Percentiles rank a stretch among this genome's conserved stretches.
phyloP scores from a whole-genome alignment of 2,113 vertebrate species.

The Pedionomus torquatus region DNA sequence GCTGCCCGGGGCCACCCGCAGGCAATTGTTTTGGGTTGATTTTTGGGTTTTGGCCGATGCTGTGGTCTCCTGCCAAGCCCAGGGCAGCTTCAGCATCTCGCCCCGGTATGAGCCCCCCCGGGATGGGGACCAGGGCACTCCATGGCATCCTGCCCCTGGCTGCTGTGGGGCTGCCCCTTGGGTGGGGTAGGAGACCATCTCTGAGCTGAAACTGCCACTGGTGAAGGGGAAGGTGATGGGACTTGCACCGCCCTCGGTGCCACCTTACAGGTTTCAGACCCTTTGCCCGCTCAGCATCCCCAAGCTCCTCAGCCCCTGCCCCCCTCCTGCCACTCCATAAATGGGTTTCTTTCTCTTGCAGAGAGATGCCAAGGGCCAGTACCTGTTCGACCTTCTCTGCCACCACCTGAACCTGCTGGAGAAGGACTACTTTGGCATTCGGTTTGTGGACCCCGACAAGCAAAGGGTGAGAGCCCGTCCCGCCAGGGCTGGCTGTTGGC shows the following conservation, averaged over 20 bases:
- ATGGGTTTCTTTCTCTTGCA: conserved; percentile 69
- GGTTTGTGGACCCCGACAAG: conserved; percentile 97
- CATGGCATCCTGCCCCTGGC: neutral
- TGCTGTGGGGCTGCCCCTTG: no score
- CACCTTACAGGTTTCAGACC: fast-evolving
- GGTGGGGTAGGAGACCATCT: fast-evolving
- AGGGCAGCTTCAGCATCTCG: neutral
- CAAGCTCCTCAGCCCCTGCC: neutral
- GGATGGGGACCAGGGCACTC: fast-evolving
- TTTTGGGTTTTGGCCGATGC: fast-evolving
- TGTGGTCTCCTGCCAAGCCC: neutral
- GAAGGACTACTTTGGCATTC: conserved; percentile 98
- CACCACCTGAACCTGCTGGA: conserved; percentile 97
- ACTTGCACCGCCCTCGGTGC: fast-evolving
- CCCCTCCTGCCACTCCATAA: fast-evolving
- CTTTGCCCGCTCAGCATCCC: fast-evolving
- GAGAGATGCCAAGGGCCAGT: conserved; percentile 97
- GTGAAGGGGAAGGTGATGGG: neutral
- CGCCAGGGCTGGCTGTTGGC: fast-evolving
- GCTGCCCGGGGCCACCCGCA: neutral
- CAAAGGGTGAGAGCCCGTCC: conserved; percentile 86
- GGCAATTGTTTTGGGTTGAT: no score
- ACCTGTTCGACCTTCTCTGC: conserved; percentile 95
- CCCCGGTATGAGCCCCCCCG: fast-evolving
- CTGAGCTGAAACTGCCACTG: fast-evolving